Evolutionary conservation across 2,888 invertebrate genomes (phyloP), one percentile per base, ranked within the genome.

Genomic region (Acheta domesticus): DNA sequence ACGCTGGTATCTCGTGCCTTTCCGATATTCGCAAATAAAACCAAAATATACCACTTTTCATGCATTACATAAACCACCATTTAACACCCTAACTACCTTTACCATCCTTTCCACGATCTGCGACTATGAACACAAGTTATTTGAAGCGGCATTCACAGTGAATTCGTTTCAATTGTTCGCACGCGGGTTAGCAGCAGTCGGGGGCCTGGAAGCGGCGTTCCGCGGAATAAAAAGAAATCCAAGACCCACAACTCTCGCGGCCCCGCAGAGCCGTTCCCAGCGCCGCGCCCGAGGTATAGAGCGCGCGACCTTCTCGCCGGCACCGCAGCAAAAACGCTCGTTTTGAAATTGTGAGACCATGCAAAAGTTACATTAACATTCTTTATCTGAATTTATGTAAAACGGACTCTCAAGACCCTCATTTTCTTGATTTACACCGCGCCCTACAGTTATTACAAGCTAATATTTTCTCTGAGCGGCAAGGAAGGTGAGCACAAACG

Each of bases 301-400:
- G n/a, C 14, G n/a, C 14, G n/a, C 14, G 62, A 62, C 16, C 36
- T 62, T 16, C 62, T n/a, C 14, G n/a, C 62, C 16, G 62, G 12
- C 62, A 8, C 62, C 62, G 62, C 62, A n/a, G 62, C 14, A 62
- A 62, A 62, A 62, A 62, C 62, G 62, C 62, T 62, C 62, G 62
- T 62, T 62, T 62, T n/a, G 62, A 62, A 62, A 62, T 62, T 62
- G 62, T 62, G 62, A 62, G 62, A 19, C 62, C 62, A 62, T 62
- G 62, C 62, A 62, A 62, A 62, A 62, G 62, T 62, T 62, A n/a
- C 62, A 62, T 62, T 62, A 62, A 62, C 62, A 62, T 62, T 62
- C 62, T 62, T 62, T 62, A 62, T 62, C 62, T 62, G 62, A 62
- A 62, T 62, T 62, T 62, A 62, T 62, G 62, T 62, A 62, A 62